These are phyloP conservation scores for Psammodynastes pulverulentus DNA, from an alignment of 2,113 vertebrate genomes.

Conservation along the genomic window DNA sequence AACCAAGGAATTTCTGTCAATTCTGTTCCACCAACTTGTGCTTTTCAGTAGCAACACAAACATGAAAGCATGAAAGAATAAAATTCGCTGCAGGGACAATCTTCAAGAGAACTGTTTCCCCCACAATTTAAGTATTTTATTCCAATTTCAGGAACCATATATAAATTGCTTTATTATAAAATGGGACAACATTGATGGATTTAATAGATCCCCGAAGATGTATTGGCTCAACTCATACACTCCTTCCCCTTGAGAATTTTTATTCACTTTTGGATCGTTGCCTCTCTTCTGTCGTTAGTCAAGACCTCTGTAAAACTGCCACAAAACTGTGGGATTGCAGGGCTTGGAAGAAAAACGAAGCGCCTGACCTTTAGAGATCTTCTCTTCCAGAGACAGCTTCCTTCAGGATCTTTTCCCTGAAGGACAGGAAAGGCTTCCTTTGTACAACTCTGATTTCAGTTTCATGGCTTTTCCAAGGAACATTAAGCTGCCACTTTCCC, in stretches of 20 bases:
- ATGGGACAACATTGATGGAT: background rate
- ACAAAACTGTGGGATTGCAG: background rate
- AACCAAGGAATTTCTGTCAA: background rate
- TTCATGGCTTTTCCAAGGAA: background rate
- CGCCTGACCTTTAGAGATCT: background rate
- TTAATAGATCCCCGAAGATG: background rate
- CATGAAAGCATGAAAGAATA: background rate
- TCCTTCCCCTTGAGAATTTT: background rate
- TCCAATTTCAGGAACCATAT: background rate
- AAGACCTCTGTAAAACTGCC: background rate
- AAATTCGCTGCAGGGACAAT: background rate
- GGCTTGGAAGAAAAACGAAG: background rate
- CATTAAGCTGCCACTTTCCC: conserved; percentile 18
- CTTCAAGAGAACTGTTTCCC: background rate
- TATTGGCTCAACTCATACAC: background rate
- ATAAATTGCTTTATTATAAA: background rate
- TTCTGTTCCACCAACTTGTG: background rate
- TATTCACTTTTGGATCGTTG: background rate
- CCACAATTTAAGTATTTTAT: background rate
- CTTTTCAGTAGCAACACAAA: background rate
- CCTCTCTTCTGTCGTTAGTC: background rate
- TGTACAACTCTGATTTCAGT: background rate
- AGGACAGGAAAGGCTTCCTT: background rate
- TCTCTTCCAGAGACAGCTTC: background rate
- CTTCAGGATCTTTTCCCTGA: background rate